Conservation (phyloP, 2,797 vertebrate genomes). For the Tangara arthus region DNA sequence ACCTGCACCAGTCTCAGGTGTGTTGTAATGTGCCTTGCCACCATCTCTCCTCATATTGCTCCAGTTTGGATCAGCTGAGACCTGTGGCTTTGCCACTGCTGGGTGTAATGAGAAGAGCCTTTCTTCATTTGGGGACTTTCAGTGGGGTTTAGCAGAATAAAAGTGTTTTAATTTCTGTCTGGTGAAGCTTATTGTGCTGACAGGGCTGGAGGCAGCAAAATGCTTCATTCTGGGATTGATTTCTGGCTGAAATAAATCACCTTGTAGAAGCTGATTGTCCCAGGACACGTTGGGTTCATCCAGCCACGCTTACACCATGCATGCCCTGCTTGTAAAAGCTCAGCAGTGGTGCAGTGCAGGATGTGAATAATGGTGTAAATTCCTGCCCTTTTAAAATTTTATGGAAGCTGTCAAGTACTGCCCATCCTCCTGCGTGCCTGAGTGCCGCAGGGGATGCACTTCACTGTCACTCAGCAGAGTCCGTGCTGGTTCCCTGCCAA, state of each 20-base stretch:
- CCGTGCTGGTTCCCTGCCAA: neutral
- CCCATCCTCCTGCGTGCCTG: neutral
- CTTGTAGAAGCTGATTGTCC: neutral
- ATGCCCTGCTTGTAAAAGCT: neutral
- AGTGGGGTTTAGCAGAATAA: neutral
- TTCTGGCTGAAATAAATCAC: constrained; percentile 5
- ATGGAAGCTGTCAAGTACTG: neutral
- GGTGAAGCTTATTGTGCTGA: neutral
- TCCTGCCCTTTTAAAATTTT: neutral
- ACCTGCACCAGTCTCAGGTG: neutral
- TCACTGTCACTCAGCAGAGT: neutral
- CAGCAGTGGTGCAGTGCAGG: rapidly evolving
- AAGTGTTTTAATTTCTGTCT: neutral
- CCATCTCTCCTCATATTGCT: neutral
- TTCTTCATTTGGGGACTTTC: neutral
- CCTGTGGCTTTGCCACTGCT: neutral
- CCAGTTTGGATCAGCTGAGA: neutral
- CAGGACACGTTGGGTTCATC: neutral
- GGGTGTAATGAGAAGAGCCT: neutral
- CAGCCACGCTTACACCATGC: rapidly evolving
- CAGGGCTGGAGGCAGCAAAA: neutral
- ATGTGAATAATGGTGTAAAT: neutral
- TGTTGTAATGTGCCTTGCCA: neutral
- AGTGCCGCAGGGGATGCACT: neutral
- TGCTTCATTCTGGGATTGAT: neutral